Percentiles rank a stretch among this genome's conserved stretches.
These are phyloP conservation scores for Leuciscus idus DNA, from an alignment of 2,113 vertebrate genomes.

Conservation along the genomic window DNA sequence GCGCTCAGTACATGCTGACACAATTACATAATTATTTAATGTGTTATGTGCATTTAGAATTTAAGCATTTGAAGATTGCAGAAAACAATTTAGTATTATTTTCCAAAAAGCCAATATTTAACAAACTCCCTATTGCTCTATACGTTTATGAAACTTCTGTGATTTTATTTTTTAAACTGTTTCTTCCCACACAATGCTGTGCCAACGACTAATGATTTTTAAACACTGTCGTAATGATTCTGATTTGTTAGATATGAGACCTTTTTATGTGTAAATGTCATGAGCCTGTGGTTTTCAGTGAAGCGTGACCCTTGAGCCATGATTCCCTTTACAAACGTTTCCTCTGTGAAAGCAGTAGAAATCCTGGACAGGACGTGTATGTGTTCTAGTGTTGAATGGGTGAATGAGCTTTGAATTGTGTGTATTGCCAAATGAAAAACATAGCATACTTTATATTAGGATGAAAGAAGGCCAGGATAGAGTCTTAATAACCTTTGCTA, in stretches of 20 bases:
- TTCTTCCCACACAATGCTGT: constrained; percentile 28
- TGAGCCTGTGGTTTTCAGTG: constrained; percentile 50
- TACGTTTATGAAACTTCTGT: constrained; percentile 7
- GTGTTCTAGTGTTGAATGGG: constrained; percentile 41
- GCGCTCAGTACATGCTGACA: constrained; percentile 26
- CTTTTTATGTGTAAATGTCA: constrained; percentile 52
- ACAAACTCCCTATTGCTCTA: not conserved
- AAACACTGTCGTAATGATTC: not conserved
- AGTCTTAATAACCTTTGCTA: constrained; percentile 40
- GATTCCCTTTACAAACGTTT: constrained; percentile 48
- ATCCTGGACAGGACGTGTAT: constrained; percentile 44
- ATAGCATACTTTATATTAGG: constrained; percentile 40
- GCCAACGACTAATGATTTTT: constrained; percentile 7
- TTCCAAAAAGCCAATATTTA: not conserved
- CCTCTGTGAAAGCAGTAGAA: constrained; percentile 50
- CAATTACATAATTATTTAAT: constrained; percentile 26
- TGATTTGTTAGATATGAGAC: constrained; percentile 39
- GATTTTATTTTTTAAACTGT: constrained; percentile 7
- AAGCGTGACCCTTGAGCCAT: constrained; percentile 40
- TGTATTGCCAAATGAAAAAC: constrained; percentile 48
- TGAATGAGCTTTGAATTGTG: constrained; percentile 38
- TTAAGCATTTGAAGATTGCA: not conserved
- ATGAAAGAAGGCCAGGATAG: constrained; percentile 37
- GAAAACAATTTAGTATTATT: not conserved
- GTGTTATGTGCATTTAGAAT: constrained; percentile 32